phyloP scores from a whole-genome alignment of 2,888 invertebrate species.

The Ormyrus nitidulus region DNA sequence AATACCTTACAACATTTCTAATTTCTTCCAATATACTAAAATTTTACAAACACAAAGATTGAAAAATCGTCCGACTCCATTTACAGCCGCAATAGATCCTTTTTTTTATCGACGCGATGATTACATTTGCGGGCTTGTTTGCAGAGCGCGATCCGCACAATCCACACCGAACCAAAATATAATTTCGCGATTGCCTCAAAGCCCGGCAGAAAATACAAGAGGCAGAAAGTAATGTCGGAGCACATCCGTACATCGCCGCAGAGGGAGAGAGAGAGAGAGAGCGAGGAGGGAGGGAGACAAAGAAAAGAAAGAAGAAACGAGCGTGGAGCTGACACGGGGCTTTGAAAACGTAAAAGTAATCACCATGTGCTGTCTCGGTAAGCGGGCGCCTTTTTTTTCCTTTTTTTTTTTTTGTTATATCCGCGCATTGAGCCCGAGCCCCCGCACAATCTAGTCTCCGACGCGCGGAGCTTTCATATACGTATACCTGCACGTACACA shows the following conservation, averaged over 20 bases:
- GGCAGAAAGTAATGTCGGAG: constrained; percentile 29
- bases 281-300: no score
- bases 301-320: constrained; percentile 31
- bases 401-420: constrained; percentile 18
- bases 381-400: constrained; percentile 11
- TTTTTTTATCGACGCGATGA: no score
- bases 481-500: no score
- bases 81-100: no score
- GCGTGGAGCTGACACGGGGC: constrained; percentile 48
- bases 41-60: no score
- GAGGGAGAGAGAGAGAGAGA: constrained; percentile 16
- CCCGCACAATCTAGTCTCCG: background rate
- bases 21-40: no score
- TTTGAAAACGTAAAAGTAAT: constrained; percentile 56
- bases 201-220: background rate
- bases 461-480: background rate
- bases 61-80: no score
- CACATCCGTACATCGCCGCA: background rate
- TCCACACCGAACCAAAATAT: no score
- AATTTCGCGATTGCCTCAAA: background rate
- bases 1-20: no score
- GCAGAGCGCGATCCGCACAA: no score
- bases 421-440: constrained; percentile 7
- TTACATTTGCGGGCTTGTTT: no score
- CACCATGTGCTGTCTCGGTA: constrained; percentile 27